Evolutionary conservation across 2,113 vertebrate genomes (phyloP).

Genomic region (Prochilodus magdalenae): DNA sequence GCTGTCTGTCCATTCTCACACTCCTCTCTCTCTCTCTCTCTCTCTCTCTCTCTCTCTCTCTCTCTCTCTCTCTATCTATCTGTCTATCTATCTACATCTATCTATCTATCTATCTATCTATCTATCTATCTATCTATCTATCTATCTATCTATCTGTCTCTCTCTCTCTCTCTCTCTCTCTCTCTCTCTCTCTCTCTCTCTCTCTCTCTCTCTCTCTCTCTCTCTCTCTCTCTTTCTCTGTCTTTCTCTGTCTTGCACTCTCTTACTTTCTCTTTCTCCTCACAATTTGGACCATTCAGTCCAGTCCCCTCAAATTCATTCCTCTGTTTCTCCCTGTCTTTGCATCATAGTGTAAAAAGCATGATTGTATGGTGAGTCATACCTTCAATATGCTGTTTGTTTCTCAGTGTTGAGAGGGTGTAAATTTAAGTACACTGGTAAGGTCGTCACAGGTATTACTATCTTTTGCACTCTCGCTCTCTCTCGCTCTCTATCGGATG

Average conservation of each 20-base stretch:
- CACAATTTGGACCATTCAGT: constrained; percentile 12
- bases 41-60: constrained; percentile 4
- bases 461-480: not conserved
- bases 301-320: constrained; percentile 12
- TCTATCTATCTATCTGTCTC: constrained; percentile 21
- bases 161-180: not conserved
- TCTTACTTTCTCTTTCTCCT: not conserved
- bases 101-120: not conserved
- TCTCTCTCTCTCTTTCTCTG: not conserved
- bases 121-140: not conserved
- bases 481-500: constrained; percentile 5
- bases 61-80: not conserved
- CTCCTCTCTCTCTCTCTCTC: not conserved
- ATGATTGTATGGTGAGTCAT: constrained; percentile 47
- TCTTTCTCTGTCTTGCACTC: not conserved
- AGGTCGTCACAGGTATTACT: constrained; percentile 2
- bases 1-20: constrained; percentile 15
- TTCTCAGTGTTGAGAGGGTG: not conserved
- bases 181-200: not conserved
- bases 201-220: not conserved
- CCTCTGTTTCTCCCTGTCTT: constrained; percentile 37
- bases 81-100: no score
- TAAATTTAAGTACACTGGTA: not conserved
- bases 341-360: constrained; percentile 43
- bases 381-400: constrained; percentile 12